phyloP scores from a whole-genome alignment of 2,888 invertebrate genomes.

The Tenthredo amoena region DNA sequence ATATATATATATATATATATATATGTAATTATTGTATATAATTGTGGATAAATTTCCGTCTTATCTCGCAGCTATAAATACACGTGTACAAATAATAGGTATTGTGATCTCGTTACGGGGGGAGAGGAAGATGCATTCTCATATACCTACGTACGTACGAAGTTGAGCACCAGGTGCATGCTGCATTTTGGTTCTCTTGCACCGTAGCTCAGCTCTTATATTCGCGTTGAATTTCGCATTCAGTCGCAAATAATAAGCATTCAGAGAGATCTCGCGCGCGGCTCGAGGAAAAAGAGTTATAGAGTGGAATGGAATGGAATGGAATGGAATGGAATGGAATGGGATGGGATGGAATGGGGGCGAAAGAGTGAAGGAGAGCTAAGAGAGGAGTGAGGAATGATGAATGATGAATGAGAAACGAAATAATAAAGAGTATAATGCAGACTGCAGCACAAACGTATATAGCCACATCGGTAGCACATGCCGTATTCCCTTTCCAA shows the following conservation, averaged over 20 bases:
- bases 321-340: constrained; percentile 1
- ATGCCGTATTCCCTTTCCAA: constrained; percentile 27
- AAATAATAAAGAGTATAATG: constrained; percentile 43
- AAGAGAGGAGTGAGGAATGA: constrained; percentile 55
- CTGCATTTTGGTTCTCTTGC: constrained; percentile 31
- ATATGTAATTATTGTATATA: not conserved
- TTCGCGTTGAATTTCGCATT: constrained; percentile 53
- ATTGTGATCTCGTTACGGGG: not conserved
- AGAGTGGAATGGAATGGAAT: not conserved
- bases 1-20: not conserved
- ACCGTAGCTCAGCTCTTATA: not conserved
- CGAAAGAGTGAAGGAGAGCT: constrained; percentile 8
- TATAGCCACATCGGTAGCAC: constrained; percentile 32
- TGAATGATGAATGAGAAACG: constrained; percentile 42
- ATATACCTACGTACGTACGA: not conserved
- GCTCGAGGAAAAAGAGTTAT: constrained; percentile 41
- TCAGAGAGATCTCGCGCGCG: constrained; percentile 44
- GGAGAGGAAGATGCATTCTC: not conserved
- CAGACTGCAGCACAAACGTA: constrained; percentile 33
- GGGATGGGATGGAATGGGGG: not conserved
- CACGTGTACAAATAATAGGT: not conserved
- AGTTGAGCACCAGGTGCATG: constrained; percentile 51
- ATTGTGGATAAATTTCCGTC: not conserved
- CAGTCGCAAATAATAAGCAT: constrained; percentile 50
- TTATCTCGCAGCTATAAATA: not conserved